Percentiles rank a stretch among this genome's conserved stretches.
phyloP scores from a whole-genome alignment of 2,888 invertebrate genomes.

The Calameuta filiformis region DNA sequence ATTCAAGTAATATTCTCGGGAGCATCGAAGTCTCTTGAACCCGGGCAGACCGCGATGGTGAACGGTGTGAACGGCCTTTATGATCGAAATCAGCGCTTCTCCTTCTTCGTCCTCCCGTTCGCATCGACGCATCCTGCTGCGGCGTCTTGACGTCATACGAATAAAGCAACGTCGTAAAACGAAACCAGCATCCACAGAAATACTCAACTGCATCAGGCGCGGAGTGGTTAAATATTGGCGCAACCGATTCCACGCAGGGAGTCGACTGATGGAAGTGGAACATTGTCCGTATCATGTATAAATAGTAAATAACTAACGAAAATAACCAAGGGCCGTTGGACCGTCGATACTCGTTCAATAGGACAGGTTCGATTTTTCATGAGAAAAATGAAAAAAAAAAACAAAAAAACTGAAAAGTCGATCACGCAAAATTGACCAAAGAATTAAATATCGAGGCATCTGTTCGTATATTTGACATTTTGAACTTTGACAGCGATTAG shows the following conservation, averaged over 20 bases:
- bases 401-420: neutral
- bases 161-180: constrained; percentile 46
- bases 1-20: neutral
- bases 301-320: constrained; percentile 50
- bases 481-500: too few relatives aligned
- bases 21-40: neutral
- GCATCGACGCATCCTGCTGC: constrained; percentile 10
- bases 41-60: neutral
- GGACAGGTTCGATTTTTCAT: neutral
- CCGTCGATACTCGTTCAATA: constrained; percentile 31
- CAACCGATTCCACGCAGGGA: constrained; percentile 39
- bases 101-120: constrained; percentile 18
- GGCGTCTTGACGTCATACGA: constrained; percentile 49
- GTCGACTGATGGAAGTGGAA: constrained; percentile 55
- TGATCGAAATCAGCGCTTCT: constrained; percentile 32
- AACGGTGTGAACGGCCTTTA: constrained; percentile 37
- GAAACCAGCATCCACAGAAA: constrained; percentile 44
- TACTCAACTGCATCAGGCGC: constrained; percentile 43
- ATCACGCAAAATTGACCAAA: too few relatives aligned
- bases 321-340: constrained; percentile 59
- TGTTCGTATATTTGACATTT: neutral
- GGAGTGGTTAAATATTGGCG: constrained; percentile 44
- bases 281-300: constrained; percentile 57
- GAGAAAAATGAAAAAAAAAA: neutral
- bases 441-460: too few relatives aligned